Conservation (phyloP, 2,797 vertebrate species). For the Melanotaenia trifasciata region DNA sequence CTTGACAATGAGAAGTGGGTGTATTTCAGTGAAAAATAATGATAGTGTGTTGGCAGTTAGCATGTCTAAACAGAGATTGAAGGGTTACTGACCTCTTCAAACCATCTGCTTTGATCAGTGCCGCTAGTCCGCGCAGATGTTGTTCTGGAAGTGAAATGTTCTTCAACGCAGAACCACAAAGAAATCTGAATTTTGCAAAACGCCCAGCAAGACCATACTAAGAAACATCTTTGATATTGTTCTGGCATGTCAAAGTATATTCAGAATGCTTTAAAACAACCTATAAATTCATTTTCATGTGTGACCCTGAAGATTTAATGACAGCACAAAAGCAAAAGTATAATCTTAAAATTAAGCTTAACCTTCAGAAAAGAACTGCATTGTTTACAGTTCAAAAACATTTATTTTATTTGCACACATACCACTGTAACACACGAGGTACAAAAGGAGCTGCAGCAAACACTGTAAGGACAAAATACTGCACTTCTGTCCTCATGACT, state of each 20-base stretch:
- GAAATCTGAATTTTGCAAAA: conserved; percentile 11
- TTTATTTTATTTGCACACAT: conserved; percentile 11
- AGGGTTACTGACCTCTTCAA: conserved; percentile 35
- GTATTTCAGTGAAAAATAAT: not conserved
- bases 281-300: not conserved
- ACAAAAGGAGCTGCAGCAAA: conserved; percentile 23
- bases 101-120: conserved; percentile 45
- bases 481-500: conserved; percentile 19
- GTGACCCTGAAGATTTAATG: not conserved
- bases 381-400: conserved; percentile 4
- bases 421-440: not conserved
- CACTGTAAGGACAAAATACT: conserved; percentile 14
- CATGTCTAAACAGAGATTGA: conserved; percentile 13
- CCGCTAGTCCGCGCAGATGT: conserved; percentile 34
- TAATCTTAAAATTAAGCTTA: not conserved
- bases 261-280: conserved; percentile 3
- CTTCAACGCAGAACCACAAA: conserved; percentile 14
- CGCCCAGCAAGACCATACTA: conserved; percentile 9
- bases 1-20: not conserved
- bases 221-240: conserved; percentile 1
- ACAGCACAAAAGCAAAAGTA: not conserved
- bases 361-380: conserved; percentile 13
- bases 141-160: conserved; percentile 15
- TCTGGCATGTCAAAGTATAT: conserved; percentile 22
- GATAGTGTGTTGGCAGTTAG: conserved; percentile 8